Evolutionary conservation across 2,888 invertebrate genomes (phyloP).

Genomic region (Smittia sp.): DNA sequence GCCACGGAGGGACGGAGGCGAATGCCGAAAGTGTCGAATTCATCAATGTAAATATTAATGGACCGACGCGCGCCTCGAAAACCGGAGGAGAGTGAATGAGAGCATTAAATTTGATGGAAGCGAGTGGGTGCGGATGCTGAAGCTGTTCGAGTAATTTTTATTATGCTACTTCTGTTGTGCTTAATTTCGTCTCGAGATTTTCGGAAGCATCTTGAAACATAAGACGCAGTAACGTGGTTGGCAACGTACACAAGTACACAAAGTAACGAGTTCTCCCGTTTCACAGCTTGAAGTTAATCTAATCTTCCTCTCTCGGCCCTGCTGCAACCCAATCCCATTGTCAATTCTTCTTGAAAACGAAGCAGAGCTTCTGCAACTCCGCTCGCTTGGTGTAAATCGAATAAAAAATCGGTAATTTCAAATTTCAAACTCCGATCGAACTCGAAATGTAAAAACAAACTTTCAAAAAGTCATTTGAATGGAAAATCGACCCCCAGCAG

Average conservation of each 20-base stretch:
- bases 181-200: constrained; percentile 19
- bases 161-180: constrained; percentile 23
- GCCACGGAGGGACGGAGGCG: not conserved
- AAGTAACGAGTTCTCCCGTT: constrained; percentile 16
- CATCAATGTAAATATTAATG: constrained; percentile 23
- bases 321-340: constrained; percentile 8
- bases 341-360: not conserved
- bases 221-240: not conserved
- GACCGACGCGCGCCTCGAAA: not conserved
- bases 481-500: too few species aligned
- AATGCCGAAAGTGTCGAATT: not conserved
- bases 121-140: constrained; percentile 6
- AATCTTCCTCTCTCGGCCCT: not conserved
- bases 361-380: too few species aligned
- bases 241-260: not conserved
- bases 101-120: not conserved
- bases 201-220: not conserved
- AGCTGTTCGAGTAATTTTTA: not conserved
- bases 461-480: not conserved
- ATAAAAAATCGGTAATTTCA: too few species aligned
- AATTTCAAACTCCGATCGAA: too few species aligned
- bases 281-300: constrained; percentile 33
- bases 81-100: not conserved
- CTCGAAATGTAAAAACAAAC: not conserved
- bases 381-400: too few species aligned